These are phyloP conservation scores for Calidris pugnax DNA, from an alignment of 2,113 vertebrate genomes.

Conservation along the genomic window DNA sequence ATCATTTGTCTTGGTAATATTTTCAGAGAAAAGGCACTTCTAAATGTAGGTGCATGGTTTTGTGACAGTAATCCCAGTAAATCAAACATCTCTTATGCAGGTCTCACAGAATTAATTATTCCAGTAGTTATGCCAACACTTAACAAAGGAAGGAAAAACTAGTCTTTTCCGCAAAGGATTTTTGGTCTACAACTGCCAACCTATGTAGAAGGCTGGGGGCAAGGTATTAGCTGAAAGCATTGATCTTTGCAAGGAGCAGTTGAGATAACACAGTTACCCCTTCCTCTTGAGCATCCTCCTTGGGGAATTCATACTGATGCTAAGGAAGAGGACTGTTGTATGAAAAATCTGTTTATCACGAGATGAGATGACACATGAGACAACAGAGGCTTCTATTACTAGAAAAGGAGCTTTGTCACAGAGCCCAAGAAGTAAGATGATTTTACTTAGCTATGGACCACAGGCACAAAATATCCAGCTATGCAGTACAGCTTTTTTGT, in stretches of 20 bases:
- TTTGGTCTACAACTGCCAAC: background rate
- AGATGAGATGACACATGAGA: background rate
- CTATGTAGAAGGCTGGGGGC: background rate
- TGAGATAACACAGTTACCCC: background rate
- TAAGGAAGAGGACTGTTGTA: background rate
- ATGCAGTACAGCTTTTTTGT: background rate
- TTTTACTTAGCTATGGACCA: background rate
- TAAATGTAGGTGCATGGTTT: background rate
- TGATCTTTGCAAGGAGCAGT: background rate
- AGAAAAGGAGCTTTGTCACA: background rate
- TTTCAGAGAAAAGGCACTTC: background rate
- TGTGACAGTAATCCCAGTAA: background rate
- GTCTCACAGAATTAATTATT: background rate
- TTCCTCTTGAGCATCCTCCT: background rate
- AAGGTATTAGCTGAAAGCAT: no score
- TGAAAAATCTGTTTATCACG: background rate
- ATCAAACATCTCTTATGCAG: background rate
- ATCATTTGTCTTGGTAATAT: background rate
- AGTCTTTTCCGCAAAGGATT: background rate
- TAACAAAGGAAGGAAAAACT: background rate
- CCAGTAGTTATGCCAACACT: background rate
- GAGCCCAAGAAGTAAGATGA: background rate
- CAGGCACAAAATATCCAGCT: background rate
- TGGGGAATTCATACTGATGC: background rate
- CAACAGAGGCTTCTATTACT: background rate